These are phyloP conservation scores for Chloroceryle aenea DNA, from an alignment of 2,113 vertebrate species.

Conservation along the genomic window DNA sequence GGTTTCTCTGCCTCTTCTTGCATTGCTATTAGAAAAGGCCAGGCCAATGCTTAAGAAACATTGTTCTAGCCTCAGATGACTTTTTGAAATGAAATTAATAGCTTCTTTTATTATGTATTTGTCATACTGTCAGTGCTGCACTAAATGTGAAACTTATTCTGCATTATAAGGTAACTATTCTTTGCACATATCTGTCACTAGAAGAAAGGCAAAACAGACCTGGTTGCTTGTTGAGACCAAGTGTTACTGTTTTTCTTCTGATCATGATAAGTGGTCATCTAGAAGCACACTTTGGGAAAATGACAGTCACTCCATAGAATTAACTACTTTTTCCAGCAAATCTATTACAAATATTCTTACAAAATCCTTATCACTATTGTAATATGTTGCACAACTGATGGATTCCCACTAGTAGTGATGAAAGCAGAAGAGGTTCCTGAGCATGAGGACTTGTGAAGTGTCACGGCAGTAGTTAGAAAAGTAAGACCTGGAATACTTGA, in stretches of 20 bases:
- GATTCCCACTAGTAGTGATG: neutral
- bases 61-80: neutral
- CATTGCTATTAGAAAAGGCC: neutral
- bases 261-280: neutral
- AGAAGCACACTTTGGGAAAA: conserved; percentile 28
- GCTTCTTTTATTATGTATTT: neutral
- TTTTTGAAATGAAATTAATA: conserved; percentile 18
- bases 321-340: conserved; percentile 28
- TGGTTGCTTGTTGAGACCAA: neutral
- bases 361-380: neutral
- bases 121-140: neutral
- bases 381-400: neutral
- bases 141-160: neutral
- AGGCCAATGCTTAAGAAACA: neutral
- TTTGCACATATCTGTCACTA: neutral
- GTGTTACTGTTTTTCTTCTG: neutral
- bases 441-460: neutral
- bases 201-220: neutral
- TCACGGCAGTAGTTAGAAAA: neutral
- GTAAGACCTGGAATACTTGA: neutral
- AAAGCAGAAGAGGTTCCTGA: neutral
- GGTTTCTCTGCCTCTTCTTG: conserved; percentile 5
- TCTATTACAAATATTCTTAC: conserved; percentile 3
- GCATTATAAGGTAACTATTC: neutral
- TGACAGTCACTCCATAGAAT: conserved; percentile 4